phyloP scores from a whole-genome alignment of 2,888 invertebrate species.

The Diadromus collaris region DNA sequence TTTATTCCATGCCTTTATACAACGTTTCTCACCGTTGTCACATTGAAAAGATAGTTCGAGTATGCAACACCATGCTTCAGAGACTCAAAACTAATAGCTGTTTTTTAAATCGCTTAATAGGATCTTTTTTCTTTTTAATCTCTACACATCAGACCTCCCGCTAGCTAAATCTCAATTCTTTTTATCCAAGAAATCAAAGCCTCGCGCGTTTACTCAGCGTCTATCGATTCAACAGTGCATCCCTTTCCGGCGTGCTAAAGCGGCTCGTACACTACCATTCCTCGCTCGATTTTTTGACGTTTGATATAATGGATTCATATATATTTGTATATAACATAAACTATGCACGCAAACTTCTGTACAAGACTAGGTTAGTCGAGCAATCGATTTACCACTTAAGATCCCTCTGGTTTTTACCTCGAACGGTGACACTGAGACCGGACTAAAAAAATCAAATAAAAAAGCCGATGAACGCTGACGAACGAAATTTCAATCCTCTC shows the following conservation, averaged over 20 bases:
- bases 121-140: background rate
- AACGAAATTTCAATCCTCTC: background rate
- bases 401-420: constrained; percentile 31
- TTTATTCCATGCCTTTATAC: too few relatives aligned
- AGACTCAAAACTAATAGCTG: too few relatives aligned
- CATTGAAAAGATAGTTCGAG: too few relatives aligned
- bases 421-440: background rate
- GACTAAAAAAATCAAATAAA: constrained; percentile 23
- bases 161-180: background rate
- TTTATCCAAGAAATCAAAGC: background rate
- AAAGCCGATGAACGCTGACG: constrained; percentile 17
- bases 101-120: background rate
- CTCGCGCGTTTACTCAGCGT: constrained; percentile 16
- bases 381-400: constrained; percentile 69
- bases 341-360: constrained; percentile 76
- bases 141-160: background rate
- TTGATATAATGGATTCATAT: constrained; percentile 45
- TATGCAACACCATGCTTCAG: too few relatives aligned
- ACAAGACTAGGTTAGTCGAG: constrained; percentile 79
- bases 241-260: constrained; percentile 62
- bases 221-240: constrained; percentile 7
- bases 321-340: constrained; percentile 65
- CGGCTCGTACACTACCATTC: constrained; percentile 52
- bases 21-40: too few relatives aligned
- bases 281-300: constrained; percentile 48